Evolutionary conservation across 2,113 vertebrate genomes (phyloP).

Genomic region (Podocnemis expansa): DNA sequence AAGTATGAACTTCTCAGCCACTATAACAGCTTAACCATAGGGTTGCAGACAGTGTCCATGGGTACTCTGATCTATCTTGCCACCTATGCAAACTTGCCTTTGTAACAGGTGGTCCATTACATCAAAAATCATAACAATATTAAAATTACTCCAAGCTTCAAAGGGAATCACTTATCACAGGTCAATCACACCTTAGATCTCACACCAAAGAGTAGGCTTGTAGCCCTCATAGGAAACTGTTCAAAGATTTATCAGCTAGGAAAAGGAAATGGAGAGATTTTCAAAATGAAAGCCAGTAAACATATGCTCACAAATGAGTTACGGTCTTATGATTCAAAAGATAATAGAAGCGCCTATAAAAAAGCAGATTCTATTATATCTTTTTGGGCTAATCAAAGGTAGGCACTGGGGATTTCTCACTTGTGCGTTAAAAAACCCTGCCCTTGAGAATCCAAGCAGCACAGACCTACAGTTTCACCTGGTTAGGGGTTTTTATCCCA

Average conservation of each 20-base stretch:
- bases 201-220: background rate
- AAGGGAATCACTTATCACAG: background rate
- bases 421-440: background rate
- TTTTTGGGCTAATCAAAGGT: background rate
- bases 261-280: background rate
- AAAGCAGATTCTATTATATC: background rate
- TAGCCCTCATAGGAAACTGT: background rate
- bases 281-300: background rate
- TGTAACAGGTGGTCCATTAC: background rate
- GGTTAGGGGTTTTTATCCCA: background rate
- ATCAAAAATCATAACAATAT: background rate
- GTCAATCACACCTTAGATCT: background rate
- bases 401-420: background rate
- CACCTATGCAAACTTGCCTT: background rate
- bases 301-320: background rate
- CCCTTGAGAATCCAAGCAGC: background rate
- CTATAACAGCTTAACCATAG: background rate
- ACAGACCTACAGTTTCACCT: background rate
- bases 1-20: background rate
- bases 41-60: background rate
- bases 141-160: background rate
- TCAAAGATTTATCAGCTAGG: background rate
- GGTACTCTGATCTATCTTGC: background rate
- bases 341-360: background rate
- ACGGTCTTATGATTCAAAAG: background rate